These are phyloP conservation scores for Notamacropus eugenii DNA, from an alignment of 2,797 vertebrate species.

Conservation along the genomic window DNA sequence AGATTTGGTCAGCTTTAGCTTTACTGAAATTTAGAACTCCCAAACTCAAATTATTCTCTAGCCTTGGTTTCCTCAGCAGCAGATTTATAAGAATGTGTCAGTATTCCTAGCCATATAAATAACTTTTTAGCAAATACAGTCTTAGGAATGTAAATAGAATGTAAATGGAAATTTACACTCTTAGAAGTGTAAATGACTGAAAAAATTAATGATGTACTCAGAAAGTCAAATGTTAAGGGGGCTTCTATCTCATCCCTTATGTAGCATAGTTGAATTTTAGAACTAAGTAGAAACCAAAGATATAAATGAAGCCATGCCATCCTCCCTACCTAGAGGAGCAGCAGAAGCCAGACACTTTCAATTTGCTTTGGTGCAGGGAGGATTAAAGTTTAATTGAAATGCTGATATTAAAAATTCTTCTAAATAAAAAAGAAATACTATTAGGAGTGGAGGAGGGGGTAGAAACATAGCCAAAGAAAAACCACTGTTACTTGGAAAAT, in stretches of 20 bases:
- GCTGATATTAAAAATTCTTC: conserved; percentile 74
- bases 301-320: conserved; percentile 61
- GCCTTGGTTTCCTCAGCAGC: neutral
- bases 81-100: neutral
- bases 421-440: conserved; percentile 62
- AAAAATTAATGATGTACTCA: conserved; percentile 52
- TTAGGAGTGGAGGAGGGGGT: conserved; percentile 53
- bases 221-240: conserved; percentile 58
- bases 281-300: conserved; percentile 57
- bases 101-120: neutral
- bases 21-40: neutral
- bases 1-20: neutral
- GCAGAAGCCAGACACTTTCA: conserved; percentile 73
- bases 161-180: neutral
- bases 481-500: conserved; percentile 43
- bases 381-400: conserved; percentile 84
- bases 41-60: neutral
- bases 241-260: conserved; percentile 56
- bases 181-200: conserved; percentile 68
- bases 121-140: conserved; percentile 42
- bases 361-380: conserved; percentile 77
- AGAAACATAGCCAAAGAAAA: conserved; percentile 45
- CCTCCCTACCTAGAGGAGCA: conserved; percentile 47
- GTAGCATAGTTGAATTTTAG: conserved; percentile 65
- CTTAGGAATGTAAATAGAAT: conserved; percentile 65